Percentiles rank a stretch among this genome's conserved stretches.
These are phyloP conservation scores for Onychomys arenicola DNA, from an alignment of 2,797 vertebrate species.

Conservation along the genomic window DNA sequence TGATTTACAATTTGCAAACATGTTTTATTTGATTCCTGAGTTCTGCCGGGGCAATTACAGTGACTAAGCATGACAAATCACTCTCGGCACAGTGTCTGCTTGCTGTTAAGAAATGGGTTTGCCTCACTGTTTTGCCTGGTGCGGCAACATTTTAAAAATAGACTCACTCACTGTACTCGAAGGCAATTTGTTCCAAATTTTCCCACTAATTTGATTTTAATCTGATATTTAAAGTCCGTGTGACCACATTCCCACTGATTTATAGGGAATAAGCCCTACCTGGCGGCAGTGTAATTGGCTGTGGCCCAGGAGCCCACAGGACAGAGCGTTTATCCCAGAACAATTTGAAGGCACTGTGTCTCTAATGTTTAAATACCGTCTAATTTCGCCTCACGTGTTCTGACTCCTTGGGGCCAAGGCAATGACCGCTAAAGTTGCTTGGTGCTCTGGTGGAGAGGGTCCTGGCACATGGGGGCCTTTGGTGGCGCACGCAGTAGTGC, in stretches of 20 bases:
- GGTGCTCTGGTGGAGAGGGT: not conserved
- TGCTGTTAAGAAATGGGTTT: conserved; percentile 75
- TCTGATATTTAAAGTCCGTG: conserved; percentile 81
- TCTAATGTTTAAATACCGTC: not conserved
- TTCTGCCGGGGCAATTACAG: conserved; percentile 81
- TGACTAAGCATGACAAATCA: conserved; percentile 82
- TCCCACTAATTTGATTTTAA: conserved; percentile 85
- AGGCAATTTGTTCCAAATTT: conserved; percentile 82
- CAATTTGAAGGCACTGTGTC: conserved; percentile 22
- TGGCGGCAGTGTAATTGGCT: conserved; percentile 71
- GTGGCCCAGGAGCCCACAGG: conserved; percentile 48
- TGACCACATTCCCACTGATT: conserved; percentile 79
- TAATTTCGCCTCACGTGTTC: not conserved
- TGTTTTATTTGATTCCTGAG: conserved; percentile 81
- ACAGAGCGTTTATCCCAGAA: conserved; percentile 59
- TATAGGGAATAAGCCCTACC: conserved; percentile 77
- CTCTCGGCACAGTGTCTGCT: conserved; percentile 71
- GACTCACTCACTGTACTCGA: conserved; percentile 75
- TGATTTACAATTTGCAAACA: conserved; percentile 84
- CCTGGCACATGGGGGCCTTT: not conserved
- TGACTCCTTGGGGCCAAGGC: not conserved
- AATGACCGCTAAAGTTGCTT: too few species aligned
- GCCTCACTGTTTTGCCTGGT: conserved; percentile 73
- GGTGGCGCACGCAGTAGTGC: fast-evolving
- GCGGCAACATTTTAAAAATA: conserved; percentile 81